phyloP scores from a whole-genome alignment of 2,888 invertebrate genomes.

The Elmis aenea region DNA sequence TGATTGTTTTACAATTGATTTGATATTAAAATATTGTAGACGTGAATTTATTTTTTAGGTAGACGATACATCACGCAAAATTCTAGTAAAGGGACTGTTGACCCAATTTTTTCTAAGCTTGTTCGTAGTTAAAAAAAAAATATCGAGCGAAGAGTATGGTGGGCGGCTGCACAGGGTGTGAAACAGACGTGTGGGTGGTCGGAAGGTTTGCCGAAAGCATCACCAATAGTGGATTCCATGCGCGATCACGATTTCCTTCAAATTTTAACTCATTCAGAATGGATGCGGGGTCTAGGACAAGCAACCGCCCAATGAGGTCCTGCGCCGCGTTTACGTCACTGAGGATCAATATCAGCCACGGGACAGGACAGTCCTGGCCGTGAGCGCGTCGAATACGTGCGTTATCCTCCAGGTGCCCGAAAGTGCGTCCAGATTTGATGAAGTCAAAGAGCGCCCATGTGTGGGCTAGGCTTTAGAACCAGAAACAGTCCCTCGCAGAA shows the following conservation, averaged over 20 bases:
- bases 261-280: slow-evolving; percentile 35
- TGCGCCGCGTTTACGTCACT: slow-evolving; percentile 41
- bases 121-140: too few species aligned
- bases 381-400: slow-evolving; percentile 37
- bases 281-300: slow-evolving; percentile 28
- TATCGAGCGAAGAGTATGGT: slow-evolving; percentile 50
- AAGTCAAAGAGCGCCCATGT: slow-evolving; percentile 70
- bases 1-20: too few species aligned
- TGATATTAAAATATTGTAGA: too few species aligned
- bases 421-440: slow-evolving; percentile 34
- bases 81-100: too few species aligned
- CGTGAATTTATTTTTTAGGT: too few species aligned
- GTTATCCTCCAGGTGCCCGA: slow-evolving; percentile 26
- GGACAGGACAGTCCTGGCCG: slow-evolving; percentile 39
- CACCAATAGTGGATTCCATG: slow-evolving; percentile 45
- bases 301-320: slow-evolving; percentile 30
- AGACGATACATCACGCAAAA: too few species aligned
- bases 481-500: slow-evolving; percentile 96
- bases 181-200: too few species aligned
- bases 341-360: slow-evolving; percentile 42
- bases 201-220: too few species aligned
- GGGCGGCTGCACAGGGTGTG: slow-evolving; percentile 48
- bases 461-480: slow-evolving; percentile 92
- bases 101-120: too few species aligned
- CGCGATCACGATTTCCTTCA: slow-evolving; percentile 50